Base-by-base conservation (phyloP, 2,113 vertebrate species). In the Prolemur simus region DNA sequence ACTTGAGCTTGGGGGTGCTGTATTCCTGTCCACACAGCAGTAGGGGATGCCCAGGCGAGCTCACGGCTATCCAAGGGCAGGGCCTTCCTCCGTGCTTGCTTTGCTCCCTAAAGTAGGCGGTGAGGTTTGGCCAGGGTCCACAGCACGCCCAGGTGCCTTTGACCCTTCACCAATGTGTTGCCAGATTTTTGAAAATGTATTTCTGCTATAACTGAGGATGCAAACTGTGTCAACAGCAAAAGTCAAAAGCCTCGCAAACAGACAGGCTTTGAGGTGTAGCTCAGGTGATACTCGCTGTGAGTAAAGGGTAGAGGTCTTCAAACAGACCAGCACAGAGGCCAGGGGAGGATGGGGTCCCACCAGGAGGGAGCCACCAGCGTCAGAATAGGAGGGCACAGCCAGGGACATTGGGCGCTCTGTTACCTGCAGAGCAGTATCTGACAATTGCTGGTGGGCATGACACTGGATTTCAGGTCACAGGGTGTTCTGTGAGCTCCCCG, bases 81-180 rank as follows among this genome's bases (percentile, higher is more conserved):
- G 69, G 8, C 64, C n/a, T 66, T 88, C 39, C 45, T 77, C n/a
- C 25, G 71, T 9, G 3, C 6, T 49, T 20, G 11, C n/a, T 83
- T 56, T 49, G 64, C 52, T 92, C 34, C 29, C 47, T 34, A 42
- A n/a, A 25, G 37, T 37, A 68, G 81, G 68, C 1, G 0, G 3
- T 17, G n/a, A 52, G 0, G 3, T 71, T 91, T 76, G 54, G 23
- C 64, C 37, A 76, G 49, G 77, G 78, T 23, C 68, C 2, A 14
- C 25, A 34, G 42, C 54, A 45, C 1, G 0, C 27, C 5, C 0
- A 0, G 71, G 7, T 2, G 18, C 47, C 66, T 82, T 8, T 17
- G 27, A n/a, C 27, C 3, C 63, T 90, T 89, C 32, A 68, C 32
- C 6, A 5, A 54, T 64, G 15, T 60, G 58, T 66, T 32, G 10